These are phyloP conservation scores for Sturnira hondurensis DNA, from an alignment of 2,113 vertebrate genomes.

Conservation along the genomic window DNA sequence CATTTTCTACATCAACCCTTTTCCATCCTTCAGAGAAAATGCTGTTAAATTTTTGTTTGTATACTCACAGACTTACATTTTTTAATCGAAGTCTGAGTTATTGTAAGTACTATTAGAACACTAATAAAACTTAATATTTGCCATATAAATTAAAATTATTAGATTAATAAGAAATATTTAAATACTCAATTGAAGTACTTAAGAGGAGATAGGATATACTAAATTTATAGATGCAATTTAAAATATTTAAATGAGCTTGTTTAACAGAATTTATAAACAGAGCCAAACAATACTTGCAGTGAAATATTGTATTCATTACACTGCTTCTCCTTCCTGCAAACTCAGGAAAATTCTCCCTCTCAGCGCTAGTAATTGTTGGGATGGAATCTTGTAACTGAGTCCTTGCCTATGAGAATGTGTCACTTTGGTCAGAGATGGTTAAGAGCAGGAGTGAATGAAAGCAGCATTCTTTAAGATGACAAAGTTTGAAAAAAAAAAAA, in stretches of 20 bases:
- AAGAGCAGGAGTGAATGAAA: background rate
- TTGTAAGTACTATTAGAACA: background rate
- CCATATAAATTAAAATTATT: background rate
- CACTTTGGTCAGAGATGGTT: background rate
- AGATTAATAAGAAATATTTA: constrained; percentile 2
- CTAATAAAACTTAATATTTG: constrained; percentile 3
- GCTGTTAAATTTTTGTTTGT: background rate
- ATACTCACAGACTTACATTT: background rate
- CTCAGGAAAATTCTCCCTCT: background rate
- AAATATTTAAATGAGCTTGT: constrained; percentile 51
- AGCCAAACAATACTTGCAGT: background rate
- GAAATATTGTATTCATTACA: background rate
- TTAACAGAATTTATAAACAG: background rate
- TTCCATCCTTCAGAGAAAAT: background rate
- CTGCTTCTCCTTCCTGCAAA: background rate
- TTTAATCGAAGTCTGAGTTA: constrained; percentile 23
- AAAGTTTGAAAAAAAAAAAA: background rate
- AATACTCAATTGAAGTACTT: background rate
- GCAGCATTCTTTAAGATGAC: background rate
- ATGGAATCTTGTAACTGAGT: background rate
- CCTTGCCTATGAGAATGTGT: background rate
- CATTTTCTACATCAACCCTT: background rate
- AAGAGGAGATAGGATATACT: background rate
- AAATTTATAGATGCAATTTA: background rate
- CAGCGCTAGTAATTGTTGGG: background rate